Evolutionary conservation across 2,888 invertebrate genomes (phyloP), one percentile per base, ranked within the genome.

Genomic region (Gisinianus flammeolus): DNA sequence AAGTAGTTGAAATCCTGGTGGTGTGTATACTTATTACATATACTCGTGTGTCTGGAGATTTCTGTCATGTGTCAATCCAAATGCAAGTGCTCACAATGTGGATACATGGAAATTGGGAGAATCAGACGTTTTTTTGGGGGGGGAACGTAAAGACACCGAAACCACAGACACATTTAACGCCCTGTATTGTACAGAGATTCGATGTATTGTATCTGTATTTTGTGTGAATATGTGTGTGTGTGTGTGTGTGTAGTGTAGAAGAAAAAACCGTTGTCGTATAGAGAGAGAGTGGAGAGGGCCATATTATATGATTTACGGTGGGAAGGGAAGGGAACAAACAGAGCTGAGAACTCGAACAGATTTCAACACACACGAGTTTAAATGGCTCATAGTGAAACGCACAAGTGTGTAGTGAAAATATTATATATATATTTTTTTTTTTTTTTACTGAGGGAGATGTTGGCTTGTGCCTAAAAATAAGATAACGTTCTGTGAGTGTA

Each of bases 401-500:
- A 76, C 76, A 67, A 68, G 76, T 68, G 52, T 67, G 74, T 64
- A 74, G 74, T 74, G 16, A 74, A 64, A 74, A 62, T 74, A 30
- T 44, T 22, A 30, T 22, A n/a, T 24, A 22, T 10, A 44, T 10
- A 10, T 52, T 69, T n/a, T 22, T 28, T 24, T 56, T 73, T 31
- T 52, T 66, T 75, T 58, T 69, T 54, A 3, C 58, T 67, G 19
- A 76, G 67, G 76, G 67, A 76, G 67, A 69, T 69, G 72, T 58
- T 80, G 79, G 77, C 73, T 79, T 79, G 81, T 77, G 72, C 79
- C 81, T 81, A 81, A 81, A 81, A 81, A 81, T 81, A n/a, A n/a
- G n/a, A n/a, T n/a, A 81, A 81, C 79, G 56, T 79, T 71, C 64
- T 80, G 77, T 70, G 69, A 19, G 52, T 71, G 66, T 62, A 62